Evolutionary conservation across 2,113 vertebrate species (phyloP), one percentile per base, ranked within the genome.

Genomic region (Eptatretus burgeri): DNA sequence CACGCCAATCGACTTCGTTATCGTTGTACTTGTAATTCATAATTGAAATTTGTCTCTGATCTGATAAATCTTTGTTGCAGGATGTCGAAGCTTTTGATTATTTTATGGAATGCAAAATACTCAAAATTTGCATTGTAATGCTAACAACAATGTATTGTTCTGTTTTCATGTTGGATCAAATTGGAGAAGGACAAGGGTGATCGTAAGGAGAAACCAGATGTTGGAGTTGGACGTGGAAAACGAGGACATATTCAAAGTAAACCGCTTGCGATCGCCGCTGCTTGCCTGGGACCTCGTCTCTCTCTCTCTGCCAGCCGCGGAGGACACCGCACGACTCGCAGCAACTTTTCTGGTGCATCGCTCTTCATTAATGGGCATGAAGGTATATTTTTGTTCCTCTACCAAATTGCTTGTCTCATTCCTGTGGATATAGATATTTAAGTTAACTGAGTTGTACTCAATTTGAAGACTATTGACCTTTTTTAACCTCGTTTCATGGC

Each of bases 141-240:
- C 27, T 41, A 41, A 41, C 27, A 41, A 41, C 27, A 41, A 41
- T 41, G 7, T 41, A 41, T 41, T 41, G 3, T 41, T 7, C 27
- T 41, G 27, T 41, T 13, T 62, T 66, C 18, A 1, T 50, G 9
- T n/a, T 72, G 91, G 83, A 88, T 76, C 74, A 93, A 85, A 81
- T 84, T 93, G n/a, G 82, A 84, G 2, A 66, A 67, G 65, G 80
- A 81, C 67, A 81, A 79, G 66, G 79, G 80, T 0, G 80, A 82
- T 68, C 79, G 82, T 66, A 81, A 77, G 63, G 82, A 85, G 1
- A 41, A 41, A 41, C 27, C 27, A 41, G 27, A 41, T 41, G 27
- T 41, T 41, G 52, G 50, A 49, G 52, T 64, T 13, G 41, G 8
- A 16, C 27, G 1, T 19, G 13, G 19, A 27, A 51, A 27, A 64